Percentiles rank a stretch among this genome's conserved stretches.
Evolutionary conservation across 1,140 invertebrate genomes (phyloP).

Genomic region (Anagrus nilaparvatae): DNA sequence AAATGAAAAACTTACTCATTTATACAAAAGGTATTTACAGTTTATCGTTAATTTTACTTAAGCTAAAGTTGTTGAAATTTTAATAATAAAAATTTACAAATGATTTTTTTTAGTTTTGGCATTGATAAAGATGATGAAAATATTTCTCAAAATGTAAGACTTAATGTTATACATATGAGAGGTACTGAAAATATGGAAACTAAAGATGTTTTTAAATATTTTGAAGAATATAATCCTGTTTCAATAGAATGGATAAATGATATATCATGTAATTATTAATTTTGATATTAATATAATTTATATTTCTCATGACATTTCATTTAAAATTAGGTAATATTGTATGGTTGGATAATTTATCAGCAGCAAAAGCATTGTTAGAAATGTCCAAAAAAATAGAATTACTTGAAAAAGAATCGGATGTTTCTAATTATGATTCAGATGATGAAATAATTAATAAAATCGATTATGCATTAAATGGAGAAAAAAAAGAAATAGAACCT

Average conservation of each 20-base stretch:
- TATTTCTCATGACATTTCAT: constrained; percentile 6
- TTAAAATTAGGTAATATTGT: constrained; percentile 57
- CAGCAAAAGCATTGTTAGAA: constrained; percentile 58
- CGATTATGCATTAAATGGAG: constrained; percentile 14
- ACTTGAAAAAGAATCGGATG: constrained; percentile 28
- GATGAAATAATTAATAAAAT: constrained; percentile 19
- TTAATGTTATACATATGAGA: constrained; percentile 63
- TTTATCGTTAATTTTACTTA: background rate
- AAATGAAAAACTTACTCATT: constrained; percentile 5
- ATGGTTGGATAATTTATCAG: constrained; percentile 59
- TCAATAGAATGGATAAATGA: constrained; percentile 75
- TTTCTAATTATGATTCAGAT: constrained; percentile 19
- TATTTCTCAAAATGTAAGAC: constrained; percentile 48
- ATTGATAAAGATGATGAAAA: constrained; percentile 48
- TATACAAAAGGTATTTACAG: constrained; percentile 3
- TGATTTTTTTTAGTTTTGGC: constrained; percentile 45
- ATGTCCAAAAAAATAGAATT: constrained; percentile 45
- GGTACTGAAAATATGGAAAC: constrained; percentile 66
- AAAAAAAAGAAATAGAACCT: constrained; percentile 25
- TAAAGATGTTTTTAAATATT: constrained; percentile 69
- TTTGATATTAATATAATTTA: background rate
- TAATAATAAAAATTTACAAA: background rate
- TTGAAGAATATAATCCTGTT: constrained; percentile 60
- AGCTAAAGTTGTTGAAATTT: constrained; percentile 6
- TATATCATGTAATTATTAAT: constrained; percentile 49